A percentile compares a stretch with the other conserved stretches of the same genome.
These are phyloP conservation scores for Microcebus ravelobensis DNA, from an alignment of 2,113 vertebrate genomes.

Conservation along the genomic window DNA sequence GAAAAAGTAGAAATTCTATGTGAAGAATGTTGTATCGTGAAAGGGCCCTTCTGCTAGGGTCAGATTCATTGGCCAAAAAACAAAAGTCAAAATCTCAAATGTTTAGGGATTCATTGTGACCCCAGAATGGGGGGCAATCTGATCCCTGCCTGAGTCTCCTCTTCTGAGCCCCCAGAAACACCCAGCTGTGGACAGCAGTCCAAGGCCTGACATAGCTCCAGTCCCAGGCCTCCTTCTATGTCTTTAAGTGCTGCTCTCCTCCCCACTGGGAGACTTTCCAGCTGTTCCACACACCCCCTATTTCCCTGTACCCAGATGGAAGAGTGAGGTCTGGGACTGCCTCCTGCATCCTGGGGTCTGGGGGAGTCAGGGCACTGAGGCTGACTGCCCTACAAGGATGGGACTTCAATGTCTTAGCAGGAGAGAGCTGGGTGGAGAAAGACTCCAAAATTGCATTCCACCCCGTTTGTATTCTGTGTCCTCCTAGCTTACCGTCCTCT, in stretches of 20 bases:
- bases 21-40: not conserved
- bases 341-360: not conserved
- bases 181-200: too few species aligned
- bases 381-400: not conserved
- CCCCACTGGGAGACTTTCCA: not conserved
- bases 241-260: not conserved
- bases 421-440: not conserved
- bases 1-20: not conserved
- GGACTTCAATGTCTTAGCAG: not conserved
- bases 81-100: not conserved
- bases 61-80: not conserved
- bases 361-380: not conserved
- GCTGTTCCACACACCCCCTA: not conserved
- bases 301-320: not conserved
- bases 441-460: not conserved
- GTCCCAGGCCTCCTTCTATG: not conserved
- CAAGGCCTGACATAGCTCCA: too few species aligned
- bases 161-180: not conserved
- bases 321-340: not conserved
- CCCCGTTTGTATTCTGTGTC: not conserved
- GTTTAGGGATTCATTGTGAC: not conserved
- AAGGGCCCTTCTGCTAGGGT: not conserved
- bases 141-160: not conserved
- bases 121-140: not conserved
- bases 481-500: not conserved